Conservation (phyloP, 1,140 invertebrate genomes). For the Monochamus saltuarius region DNA sequence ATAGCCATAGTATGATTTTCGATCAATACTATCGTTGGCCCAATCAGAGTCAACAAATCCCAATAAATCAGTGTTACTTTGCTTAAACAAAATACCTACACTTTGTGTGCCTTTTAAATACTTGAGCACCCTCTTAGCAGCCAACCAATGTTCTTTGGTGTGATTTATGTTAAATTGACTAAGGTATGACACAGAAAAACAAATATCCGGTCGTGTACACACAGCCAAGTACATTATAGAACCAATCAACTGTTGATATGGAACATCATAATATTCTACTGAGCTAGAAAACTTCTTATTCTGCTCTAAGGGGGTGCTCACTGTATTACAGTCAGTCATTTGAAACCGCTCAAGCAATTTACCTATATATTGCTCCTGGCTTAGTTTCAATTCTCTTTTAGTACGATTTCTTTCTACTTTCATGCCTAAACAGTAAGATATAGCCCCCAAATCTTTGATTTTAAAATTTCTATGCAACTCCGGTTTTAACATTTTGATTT, state of each 20-base stretch:
- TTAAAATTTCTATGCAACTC: conserved; percentile 36
- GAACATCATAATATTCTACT: conserved; percentile 28
- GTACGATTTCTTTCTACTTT: conserved; percentile 44
- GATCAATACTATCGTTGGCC: conserved; percentile 40
- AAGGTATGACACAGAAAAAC: conserved; percentile 20
- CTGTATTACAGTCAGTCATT: conserved; percentile 47
- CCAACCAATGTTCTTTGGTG: conserved; percentile 25
- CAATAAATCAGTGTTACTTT: conserved; percentile 10
- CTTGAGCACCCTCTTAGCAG: conserved; percentile 20
- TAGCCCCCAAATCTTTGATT: conserved; percentile 39
- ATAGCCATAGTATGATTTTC: conserved; percentile 46
- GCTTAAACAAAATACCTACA: conserved; percentile 18
- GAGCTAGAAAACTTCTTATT: conserved; percentile 30
- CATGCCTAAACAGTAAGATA: conserved; percentile 34
- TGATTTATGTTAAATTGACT: conserved; percentile 29
- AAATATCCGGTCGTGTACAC: conserved; percentile 28
- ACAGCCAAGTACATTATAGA: conserved; percentile 27
- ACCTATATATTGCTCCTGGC: conserved; percentile 46
- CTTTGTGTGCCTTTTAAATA: conserved; percentile 29
- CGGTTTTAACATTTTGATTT: conserved; percentile 30
- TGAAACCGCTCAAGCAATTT: conserved; percentile 45
- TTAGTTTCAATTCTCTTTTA: conserved; percentile 37
- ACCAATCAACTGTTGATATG: conserved; percentile 30
- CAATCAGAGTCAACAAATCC: conserved; percentile 49
- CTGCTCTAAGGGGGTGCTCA: conserved; percentile 43